Conservation (phyloP, 2,113 vertebrate species). For the Forbesichthys agassizii region DNA sequence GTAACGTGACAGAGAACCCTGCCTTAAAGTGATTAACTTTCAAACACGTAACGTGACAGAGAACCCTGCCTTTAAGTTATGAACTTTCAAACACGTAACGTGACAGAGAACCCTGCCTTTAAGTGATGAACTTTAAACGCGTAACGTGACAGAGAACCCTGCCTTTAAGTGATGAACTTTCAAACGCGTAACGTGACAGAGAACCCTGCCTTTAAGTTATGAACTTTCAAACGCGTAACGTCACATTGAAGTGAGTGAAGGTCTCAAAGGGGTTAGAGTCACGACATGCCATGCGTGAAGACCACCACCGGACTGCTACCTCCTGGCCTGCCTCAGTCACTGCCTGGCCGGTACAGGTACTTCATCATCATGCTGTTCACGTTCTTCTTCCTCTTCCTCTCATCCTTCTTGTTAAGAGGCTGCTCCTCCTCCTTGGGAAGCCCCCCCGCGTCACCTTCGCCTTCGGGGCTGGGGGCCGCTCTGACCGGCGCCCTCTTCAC, state of each 20-base stretch:
- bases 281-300: conserved; percentile 69
- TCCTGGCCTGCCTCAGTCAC: conserved; percentile 89
- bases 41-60: no score
- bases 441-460: conserved; percentile 47
- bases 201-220: neutral
- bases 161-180: no score
- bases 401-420: conserved; percentile 77
- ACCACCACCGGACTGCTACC: conserved; percentile 71
- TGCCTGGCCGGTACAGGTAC: conserved; percentile 93
- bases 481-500: conserved; percentile 83
- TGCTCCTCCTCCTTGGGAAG: conserved; percentile 36
- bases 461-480: conserved; percentile 34
- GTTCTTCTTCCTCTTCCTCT: conserved; percentile 90
- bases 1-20: no score
- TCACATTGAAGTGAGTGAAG: neutral
- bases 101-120: no score
- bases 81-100: no score
- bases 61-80: no score
- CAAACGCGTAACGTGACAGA: no score
- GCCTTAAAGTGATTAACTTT: no score
- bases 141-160: no score
- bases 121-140: no score
- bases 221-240: neutral
- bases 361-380: conserved; percentile 98
- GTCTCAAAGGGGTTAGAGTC: conserved; percentile 62